phyloP scores from a whole-genome alignment of 2,113 vertebrate genomes.

The Sinocyclocheilus maitianheensis region DNA sequence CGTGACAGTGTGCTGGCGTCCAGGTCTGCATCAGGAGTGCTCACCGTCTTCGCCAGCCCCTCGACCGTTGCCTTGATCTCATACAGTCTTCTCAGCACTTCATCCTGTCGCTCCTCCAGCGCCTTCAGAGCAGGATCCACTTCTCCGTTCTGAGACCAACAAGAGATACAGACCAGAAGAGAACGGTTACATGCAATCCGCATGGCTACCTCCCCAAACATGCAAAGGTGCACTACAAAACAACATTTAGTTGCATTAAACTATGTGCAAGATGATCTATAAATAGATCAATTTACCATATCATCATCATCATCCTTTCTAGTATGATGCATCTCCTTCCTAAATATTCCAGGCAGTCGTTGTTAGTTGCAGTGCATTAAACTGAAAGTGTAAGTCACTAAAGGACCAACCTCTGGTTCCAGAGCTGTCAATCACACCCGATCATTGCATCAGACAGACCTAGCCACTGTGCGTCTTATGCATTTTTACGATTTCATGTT shows the following conservation, averaged over 20 bases:
- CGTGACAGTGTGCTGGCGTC: constrained; percentile 85
- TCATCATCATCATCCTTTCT: background rate
- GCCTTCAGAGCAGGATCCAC: constrained; percentile 80
- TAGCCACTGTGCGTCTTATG: no score
- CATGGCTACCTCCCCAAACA: background rate
- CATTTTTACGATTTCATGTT: background rate
- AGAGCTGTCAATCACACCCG: background rate
- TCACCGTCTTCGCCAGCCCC: constrained; percentile 92
- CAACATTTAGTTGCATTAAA: background rate
- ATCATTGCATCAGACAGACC: background rate
- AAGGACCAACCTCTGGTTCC: background rate
- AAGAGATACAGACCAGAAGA: background rate
- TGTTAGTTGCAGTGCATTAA: background rate
- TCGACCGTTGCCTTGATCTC: constrained; percentile 92
- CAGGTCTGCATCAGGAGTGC: constrained; percentile 92
- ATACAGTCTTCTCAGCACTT: constrained; percentile 88
- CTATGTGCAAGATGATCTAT: background rate
- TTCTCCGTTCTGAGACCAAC: constrained; percentile 71
- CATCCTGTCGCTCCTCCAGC: constrained; percentile 90
- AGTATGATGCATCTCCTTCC: background rate
- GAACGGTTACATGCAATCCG: background rate
- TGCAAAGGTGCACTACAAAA: background rate
- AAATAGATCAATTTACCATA: background rate
- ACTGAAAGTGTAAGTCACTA: background rate
- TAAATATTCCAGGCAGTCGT: background rate